Conservation (phyloP, 2,113 vertebrate genomes). For the Chelonoidis abingdonii region DNA sequence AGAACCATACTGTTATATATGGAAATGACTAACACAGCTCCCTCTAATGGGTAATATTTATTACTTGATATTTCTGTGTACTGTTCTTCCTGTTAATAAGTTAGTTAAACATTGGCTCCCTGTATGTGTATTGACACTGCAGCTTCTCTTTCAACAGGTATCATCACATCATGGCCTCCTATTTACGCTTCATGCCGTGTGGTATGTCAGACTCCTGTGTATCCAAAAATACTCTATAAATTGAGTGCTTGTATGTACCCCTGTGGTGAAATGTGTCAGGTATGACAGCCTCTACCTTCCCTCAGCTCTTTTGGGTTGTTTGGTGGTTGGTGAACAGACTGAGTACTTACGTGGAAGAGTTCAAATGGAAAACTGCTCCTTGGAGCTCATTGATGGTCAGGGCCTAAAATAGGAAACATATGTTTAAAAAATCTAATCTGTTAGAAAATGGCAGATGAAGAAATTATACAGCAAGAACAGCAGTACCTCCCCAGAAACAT, state of each 20-base stretch:
- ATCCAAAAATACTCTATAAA: not conserved
- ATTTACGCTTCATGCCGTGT: not conserved
- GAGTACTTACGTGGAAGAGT: not conserved
- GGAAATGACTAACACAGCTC: not conserved
- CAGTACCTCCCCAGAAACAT: not conserved
- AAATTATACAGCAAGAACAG: not conserved
- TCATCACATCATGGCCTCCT: not conserved
- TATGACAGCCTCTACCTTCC: not conserved
- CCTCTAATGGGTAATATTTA: not conserved
- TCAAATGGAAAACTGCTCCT: not conserved
- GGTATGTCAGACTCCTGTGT: not conserved
- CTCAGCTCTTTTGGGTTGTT: not conserved
- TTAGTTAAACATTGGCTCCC: not conserved
- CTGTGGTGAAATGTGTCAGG: not conserved
- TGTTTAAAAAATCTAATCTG: not conserved
- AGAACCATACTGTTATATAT: not conserved
- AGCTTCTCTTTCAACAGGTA: not conserved
- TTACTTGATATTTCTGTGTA: not conserved
- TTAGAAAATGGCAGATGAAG: not conserved
- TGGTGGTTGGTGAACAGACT: not conserved
- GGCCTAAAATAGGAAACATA: not conserved
- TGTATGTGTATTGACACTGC: not conserved
- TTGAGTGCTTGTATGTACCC: not conserved
- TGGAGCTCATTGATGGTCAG: constrained; percentile 8
- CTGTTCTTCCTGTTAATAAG: not conserved